Evolutionary conservation across 2,888 invertebrate genomes (phyloP), one percentile per base, ranked within the genome.

Genomic region (Alentia gelatinosa): DNA sequence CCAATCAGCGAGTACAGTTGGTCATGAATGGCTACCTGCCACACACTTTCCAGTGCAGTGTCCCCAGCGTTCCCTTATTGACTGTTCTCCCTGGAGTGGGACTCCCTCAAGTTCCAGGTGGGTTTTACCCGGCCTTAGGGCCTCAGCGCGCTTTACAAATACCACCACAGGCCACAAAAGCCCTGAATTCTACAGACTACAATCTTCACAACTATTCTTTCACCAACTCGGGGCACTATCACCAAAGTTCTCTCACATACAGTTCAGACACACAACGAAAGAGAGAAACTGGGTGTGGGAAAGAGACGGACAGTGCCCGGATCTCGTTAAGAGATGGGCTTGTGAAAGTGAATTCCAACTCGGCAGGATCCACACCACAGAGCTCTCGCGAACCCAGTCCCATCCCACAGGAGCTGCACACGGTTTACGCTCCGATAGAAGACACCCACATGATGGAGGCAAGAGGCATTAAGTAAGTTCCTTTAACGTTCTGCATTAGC

Each of bases 301-400:
- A 56, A 56, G 74, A 15, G 30, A 74, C 15, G 19, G 74, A 15
- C 3, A 74, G 30, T 74, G 74, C 12, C 4, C 74, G n/a, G 33
- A 26, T 33, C 30, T 74, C 26, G 12, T 33, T 74, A 15, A 26
- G 33, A 4, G 30, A 74, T 74, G 74, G 30, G 19, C 30, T 26
- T 30, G 7, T 74, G 74, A 74, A 33, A 33, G 74, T n/a, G 26
- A 33, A 26, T 15, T 74, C 74, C 74, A 89, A 26, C n/a, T 56
- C 68, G n/a, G 37, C 26, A 4, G 56, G 89, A 23, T 56, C 68
- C 5, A 42, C 75, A 0, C 47, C 89, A 39, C 74, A 74, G 30
- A 74, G 75, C 23, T 89, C 89, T 15, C 68, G 89, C 12, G 89
- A 89, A 33, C 75, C 89, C 15, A 89, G 89, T 42, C 89, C 89